Conservation (phyloP, 2,113 vertebrate genomes). For the Ovibos moschatus region DNA sequence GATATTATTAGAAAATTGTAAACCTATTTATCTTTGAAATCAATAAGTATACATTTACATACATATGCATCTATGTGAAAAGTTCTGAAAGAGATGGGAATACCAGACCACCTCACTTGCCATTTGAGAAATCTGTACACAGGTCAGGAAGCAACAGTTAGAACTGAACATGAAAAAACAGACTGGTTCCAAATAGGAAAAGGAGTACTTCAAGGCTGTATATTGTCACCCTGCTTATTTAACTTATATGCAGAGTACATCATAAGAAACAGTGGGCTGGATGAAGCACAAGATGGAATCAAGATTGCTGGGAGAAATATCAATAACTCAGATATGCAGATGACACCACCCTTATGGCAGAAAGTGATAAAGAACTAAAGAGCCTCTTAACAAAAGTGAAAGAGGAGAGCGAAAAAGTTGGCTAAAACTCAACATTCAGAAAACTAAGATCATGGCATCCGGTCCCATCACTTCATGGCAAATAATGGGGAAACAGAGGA, state of each 20-base stretch:
- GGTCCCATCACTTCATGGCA: not conserved
- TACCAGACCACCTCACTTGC: not conserved
- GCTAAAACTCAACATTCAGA: not conserved
- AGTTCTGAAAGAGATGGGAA: not conserved
- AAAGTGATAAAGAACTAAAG: not conserved
- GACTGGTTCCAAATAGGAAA: not conserved
- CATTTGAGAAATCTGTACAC: accelerated
- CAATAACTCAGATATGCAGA: not conserved
- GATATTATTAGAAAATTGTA: not conserved
- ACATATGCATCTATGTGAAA: not conserved
- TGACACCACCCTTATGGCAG: not conserved
- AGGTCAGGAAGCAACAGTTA: not conserved
- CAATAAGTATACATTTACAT: not conserved
- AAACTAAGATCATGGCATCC: not conserved
- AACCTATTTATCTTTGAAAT: not conserved
- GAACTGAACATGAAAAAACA: not conserved
- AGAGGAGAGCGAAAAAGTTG: not conserved
- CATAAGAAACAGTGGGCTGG: not conserved
- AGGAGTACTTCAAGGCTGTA: not conserved
- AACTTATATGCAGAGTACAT: not conserved
- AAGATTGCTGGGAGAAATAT: not conserved
- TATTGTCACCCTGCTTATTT: not conserved
- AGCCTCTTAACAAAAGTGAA: not conserved
- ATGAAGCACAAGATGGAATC: not conserved
- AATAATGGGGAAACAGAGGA: not conserved